These are phyloP conservation scores for Danionella cerebrum DNA, from an alignment of 2,113 vertebrate genomes.

Conservation along the genomic window DNA sequence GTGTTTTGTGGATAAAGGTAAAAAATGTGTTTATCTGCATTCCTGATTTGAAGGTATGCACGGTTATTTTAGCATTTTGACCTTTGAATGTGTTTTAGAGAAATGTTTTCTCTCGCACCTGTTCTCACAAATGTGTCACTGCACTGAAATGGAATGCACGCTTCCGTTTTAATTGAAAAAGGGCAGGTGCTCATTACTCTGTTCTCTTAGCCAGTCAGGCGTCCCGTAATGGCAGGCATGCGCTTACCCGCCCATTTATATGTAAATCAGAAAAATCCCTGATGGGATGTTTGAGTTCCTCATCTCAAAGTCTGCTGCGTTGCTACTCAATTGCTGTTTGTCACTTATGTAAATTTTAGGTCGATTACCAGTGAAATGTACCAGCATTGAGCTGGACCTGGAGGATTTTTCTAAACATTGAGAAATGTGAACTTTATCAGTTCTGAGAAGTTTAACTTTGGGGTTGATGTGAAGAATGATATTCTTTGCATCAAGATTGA, in stretches of 20 bases:
- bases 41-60: neutral
- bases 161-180: conserved; percentile 11
- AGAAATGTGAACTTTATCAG: conserved; percentile 15
- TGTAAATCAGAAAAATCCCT: conserved; percentile 53
- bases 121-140: conserved; percentile 7
- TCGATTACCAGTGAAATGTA: conserved; percentile 52
- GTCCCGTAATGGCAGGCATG: conserved; percentile 24
- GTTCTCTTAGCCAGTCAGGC: conserved; percentile 37
- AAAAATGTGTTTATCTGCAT: neutral
- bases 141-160: conserved; percentile 13
- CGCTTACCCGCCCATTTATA: conserved; percentile 58
- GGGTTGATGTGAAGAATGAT: conserved; percentile 25
- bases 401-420: neutral
- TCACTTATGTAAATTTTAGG: conserved; percentile 49
- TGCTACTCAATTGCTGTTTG: conserved; percentile 50
- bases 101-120: conserved; percentile 1
- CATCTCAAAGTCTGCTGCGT: conserved; percentile 22
- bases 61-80: neutral
- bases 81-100: conserved; percentile 6
- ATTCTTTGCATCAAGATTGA: too few species aligned
- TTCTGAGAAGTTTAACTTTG: neutral
- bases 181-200: conserved; percentile 43
- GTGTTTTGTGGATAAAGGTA: neutral
- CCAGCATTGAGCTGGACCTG: conserved; percentile 3
- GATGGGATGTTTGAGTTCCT: conserved; percentile 31